Evolutionary conservation across 2,888 invertebrate genomes (phyloP).

Genomic region (Heliconius aoede): DNA sequence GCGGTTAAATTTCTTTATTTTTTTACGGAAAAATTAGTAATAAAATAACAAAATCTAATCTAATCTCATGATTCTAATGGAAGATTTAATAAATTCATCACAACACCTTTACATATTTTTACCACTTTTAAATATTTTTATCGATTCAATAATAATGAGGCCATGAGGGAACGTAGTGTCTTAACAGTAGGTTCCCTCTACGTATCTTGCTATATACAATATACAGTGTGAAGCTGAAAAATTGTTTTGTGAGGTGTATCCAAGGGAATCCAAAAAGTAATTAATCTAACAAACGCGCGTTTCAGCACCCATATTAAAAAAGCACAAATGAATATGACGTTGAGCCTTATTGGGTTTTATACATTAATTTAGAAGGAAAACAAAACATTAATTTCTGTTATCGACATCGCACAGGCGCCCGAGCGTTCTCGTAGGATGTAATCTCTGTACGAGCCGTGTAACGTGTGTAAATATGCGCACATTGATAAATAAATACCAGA

Average conservation of each 20-base stretch:
- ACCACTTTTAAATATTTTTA: no score
- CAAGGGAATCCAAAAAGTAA: background rate
- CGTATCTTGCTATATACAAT: background rate
- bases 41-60: background rate
- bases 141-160: no score
- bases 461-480: constrained; percentile 44
- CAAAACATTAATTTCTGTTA: constrained; percentile 65
- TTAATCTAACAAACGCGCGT: constrained; percentile 21
- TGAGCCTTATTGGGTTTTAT: constrained; percentile 53
- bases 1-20: background rate
- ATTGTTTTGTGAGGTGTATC: background rate
- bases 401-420: constrained; percentile 61
- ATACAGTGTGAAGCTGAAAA: background rate
- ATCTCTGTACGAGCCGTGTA: constrained; percentile 57
- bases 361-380: constrained; percentile 52
- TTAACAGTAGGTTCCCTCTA: background rate
- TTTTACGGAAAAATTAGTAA: background rate
- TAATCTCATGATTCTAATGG: no score
- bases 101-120: no score
- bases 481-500: constrained; percentile 38
- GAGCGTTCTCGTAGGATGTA: constrained; percentile 53
- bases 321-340: constrained; percentile 57
- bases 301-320: constrained; percentile 17
- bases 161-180: background rate
- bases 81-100: no score